Evolutionary conservation across 2,113 vertebrate genomes (phyloP).

Genomic region (Siphamia tubifer): DNA sequence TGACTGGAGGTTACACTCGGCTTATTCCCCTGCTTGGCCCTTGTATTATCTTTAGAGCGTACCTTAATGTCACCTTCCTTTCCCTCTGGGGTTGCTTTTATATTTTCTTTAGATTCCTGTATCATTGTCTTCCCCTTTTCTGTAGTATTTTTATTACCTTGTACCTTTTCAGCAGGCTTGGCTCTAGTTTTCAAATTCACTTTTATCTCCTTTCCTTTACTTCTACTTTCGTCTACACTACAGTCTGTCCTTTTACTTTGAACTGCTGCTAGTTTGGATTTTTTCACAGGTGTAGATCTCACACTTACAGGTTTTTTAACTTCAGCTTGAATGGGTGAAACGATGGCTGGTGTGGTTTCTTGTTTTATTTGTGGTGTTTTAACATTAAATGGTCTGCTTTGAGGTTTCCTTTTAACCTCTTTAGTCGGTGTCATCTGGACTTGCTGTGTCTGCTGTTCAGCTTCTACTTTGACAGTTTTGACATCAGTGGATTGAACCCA

Average conservation of each 20-base stretch:
- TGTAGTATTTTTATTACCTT: neutral
- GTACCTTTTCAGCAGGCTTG: neutral
- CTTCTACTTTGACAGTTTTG: neutral
- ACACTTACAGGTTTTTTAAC: neutral
- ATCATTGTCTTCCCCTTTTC: constrained; percentile 1
- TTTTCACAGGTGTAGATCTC: constrained; percentile 19
- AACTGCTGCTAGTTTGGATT: constrained; percentile 13
- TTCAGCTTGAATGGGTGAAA: neutral
- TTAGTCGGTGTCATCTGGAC: constrained; percentile 11
- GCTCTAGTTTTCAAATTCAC: neutral
- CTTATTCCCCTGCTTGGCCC: neutral
- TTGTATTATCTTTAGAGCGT: neutral
- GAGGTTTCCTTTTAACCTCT: constrained; percentile 9
- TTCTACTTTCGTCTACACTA: neutral
- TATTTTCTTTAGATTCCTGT: constrained; percentile 3
- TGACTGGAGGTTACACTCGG: neutral
- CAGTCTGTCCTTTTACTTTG: neutral
- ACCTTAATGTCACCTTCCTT: neutral
- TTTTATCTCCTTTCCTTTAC: constrained; percentile 8
- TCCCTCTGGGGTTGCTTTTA: neutral
- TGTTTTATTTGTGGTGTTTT: constrained; percentile 7
- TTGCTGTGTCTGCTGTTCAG: neutral
- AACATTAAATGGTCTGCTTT: neutral
- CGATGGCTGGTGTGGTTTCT: neutral
- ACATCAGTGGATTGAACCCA: neutral